Base-by-base conservation (phyloP, 2,113 vertebrate species). In the Willisornis vidua region DNA sequence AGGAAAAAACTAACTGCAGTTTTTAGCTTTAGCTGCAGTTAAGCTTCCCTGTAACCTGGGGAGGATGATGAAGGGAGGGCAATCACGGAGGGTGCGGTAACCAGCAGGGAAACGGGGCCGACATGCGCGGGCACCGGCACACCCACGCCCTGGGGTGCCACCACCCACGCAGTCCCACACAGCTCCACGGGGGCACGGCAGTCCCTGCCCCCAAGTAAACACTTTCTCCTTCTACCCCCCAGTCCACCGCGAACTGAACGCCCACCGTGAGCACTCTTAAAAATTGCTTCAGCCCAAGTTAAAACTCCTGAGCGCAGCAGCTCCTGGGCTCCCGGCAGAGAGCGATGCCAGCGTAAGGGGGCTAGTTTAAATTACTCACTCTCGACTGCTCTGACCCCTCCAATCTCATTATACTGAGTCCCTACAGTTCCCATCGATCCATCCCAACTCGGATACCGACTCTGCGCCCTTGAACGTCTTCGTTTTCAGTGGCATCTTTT, bases 341-440 rank as follows among this genome's bases (percentile, higher is more conserved):
- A 39, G 43, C 8, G 0, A 14, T 39, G 16, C 52, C 43, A 35
- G 57, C 66, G 0, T 0, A 10, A 7, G 9, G 3, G 25, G 19
- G 49, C 54, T 3, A 2, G 0, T 22, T 31, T 7, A 2, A 33
- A 46, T 8, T 0, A 1, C 24, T 12, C 7, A 1, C 48, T 73
- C 35, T 2, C 6, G 1, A 2, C 19, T n/a, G 41, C 76, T 57
- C 87, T 10, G 31, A 78, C 37, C 91, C 76, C 78, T 67, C 24
- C 22, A 1, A 4, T 1, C 33, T 6, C 91, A 12, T 5, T 3
- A 23, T 39, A 12, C 43, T 4, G 37, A n/a, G 18, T 14, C 62
- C 68, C 83, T 3, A 2, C 16, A 19, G 26, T 17, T 70, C 92
- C 81, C 62, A 9, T 41, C n/a, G 1, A 14, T 8, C 71, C 96